Conservation (phyloP, 2,888 invertebrate genomes). For the Sarcophaga carnaria region DNA sequence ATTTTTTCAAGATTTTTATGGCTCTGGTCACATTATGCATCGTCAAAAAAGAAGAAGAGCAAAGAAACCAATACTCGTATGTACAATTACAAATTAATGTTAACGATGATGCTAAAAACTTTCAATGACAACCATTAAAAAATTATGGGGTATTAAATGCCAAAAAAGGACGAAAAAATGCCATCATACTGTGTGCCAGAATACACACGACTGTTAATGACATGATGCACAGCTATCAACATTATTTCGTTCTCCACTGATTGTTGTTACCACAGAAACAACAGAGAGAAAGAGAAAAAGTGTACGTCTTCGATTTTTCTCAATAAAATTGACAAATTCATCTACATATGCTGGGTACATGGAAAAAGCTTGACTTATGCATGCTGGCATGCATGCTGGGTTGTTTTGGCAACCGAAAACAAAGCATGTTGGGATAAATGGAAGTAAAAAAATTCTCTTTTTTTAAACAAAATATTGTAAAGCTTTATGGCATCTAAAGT, state of each 20-base stretch:
- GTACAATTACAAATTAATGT: constrained; percentile 25
- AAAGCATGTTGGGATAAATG: neutral
- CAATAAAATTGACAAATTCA: constrained; percentile 28
- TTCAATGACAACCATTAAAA: constrained; percentile 34
- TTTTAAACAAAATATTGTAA: neutral
- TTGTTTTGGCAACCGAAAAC: neutral
- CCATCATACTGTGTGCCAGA: constrained; percentile 29
- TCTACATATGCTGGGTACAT: neutral
- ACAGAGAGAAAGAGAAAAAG: neutral
- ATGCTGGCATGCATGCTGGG: no score
- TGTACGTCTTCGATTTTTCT: constrained; percentile 16
- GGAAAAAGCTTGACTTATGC: neutral
- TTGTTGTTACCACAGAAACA: constrained; percentile 1
- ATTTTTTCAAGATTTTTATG: neutral
- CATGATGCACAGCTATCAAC: neutral
- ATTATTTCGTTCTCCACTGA: neutral
- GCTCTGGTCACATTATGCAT: constrained; percentile 26
- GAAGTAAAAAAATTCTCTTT: neutral
- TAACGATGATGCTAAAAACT: constrained; percentile 17
- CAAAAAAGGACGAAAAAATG: neutral
- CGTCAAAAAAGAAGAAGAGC: no score
- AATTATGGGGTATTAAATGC: constrained; percentile 26
- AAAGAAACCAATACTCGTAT: neutral
- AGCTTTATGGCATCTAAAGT: constrained; percentile 46
- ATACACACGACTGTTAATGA: constrained; percentile 50